A percentile compares a stretch with the other conserved stretches of the same genome.
Evolutionary conservation across 37 sponge, comb jelly and placozoan genomes (phyloP).

Genomic region (Corticium candelabrum): DNA sequence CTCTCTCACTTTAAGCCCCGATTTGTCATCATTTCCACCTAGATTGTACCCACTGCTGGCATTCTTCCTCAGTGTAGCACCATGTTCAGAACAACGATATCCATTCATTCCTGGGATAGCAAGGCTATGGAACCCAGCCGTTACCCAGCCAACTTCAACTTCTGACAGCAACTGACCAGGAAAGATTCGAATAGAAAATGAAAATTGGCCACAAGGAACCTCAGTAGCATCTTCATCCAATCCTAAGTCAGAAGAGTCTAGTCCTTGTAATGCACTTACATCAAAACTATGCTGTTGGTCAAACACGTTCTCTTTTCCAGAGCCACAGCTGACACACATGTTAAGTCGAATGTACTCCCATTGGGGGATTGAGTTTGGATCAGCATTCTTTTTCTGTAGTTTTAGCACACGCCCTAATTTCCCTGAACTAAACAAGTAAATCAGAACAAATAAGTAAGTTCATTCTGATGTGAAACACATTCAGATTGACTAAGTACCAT

Average conservation of each 20-base stretch:
- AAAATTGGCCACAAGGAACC: not conserved
- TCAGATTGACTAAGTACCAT: too few relatives aligned
- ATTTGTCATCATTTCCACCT: not conserved
- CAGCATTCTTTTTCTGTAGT: too few relatives aligned
- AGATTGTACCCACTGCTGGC: too few relatives aligned
- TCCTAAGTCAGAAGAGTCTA: too few relatives aligned
- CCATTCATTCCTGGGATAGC: not conserved
- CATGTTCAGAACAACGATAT: not conserved
- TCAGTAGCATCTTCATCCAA: not conserved
- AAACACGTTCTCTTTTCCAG: not conserved
- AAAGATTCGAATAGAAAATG: constrained; percentile 1
- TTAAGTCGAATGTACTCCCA: not conserved
- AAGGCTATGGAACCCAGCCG: not conserved
- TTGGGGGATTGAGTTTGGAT: too few relatives aligned
- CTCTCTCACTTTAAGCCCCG: not conserved
- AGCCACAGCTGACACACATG: not conserved
- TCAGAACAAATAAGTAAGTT: too few relatives aligned
- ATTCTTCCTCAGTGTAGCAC: not conserved
- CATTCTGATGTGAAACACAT: too few relatives aligned
- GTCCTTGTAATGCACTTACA: not conserved
- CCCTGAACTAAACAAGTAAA: too few relatives aligned
- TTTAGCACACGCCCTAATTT: too few relatives aligned
- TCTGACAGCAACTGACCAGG: not conserved
- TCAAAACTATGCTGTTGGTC: not conserved
- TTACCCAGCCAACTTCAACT: constrained; percentile 1